These are phyloP conservation scores for Trichomycterus rosablanca DNA, from an alignment of 2,113 vertebrate genomes.

Conservation along the genomic window DNA sequence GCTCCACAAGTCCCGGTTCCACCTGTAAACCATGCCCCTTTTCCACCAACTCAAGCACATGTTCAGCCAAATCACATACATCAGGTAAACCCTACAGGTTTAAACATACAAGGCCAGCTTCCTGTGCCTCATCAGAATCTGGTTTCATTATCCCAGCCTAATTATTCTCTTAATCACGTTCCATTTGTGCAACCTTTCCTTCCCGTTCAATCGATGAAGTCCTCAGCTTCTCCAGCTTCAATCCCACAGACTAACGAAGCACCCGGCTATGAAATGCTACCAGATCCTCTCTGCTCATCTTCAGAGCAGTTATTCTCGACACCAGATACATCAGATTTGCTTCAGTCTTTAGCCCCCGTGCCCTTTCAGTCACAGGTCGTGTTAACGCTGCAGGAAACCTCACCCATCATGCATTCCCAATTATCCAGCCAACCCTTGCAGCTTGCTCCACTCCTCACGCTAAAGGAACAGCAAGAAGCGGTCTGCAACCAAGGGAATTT, in stretches of 20 bases:
- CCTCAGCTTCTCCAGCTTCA: slow-evolving; percentile 13
- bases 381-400: slow-evolving; percentile 22
- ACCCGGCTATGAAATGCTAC: slow-evolving; percentile 20
- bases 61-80: slow-evolving; percentile 14
- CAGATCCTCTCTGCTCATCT: slow-evolving; percentile 28
- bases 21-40: not conserved
- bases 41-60: not conserved
- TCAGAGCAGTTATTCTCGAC: slow-evolving; percentile 25
- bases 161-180: slow-evolving; percentile 17
- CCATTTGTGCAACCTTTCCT: slow-evolving; percentile 16
- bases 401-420: slow-evolving; percentile 21
- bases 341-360: slow-evolving; percentile 27
- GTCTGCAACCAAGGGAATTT: not conserved
- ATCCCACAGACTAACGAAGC: slow-evolving; percentile 4
- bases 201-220: slow-evolving; percentile 13
- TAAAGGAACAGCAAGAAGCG: slow-evolving; percentile 30
- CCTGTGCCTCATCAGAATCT: slow-evolving; percentile 14
- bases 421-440: slow-evolving; percentile 20
- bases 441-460: slow-evolving; percentile 37
- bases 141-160: slow-evolving; percentile 4
- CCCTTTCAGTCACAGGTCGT: slow-evolving; percentile 28
- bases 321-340: slow-evolving; percentile 34
- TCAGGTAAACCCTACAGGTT: slow-evolving; percentile 3
- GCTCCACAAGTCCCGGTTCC: not conserved
- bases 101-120: slow-evolving; percentile 15